Base-by-base conservation (phyloP, 2,888 invertebrate species). In the Tubulanus polymorphus region DNA sequence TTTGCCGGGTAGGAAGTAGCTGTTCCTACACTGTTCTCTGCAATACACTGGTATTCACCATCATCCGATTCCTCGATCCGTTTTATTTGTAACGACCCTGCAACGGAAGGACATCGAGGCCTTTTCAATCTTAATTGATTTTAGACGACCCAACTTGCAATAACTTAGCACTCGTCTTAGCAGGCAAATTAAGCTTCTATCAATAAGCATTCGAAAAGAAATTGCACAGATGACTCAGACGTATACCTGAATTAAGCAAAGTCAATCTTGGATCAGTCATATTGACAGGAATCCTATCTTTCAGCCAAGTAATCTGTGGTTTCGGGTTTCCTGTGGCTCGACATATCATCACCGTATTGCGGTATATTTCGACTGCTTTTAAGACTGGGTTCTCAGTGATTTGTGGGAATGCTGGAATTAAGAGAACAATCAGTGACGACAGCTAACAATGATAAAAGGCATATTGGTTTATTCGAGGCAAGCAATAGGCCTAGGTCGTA, bases 291-390 rank as follows among this genome's bases (percentile, higher is more conserved):
- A 79, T 66, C 78, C 88, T 88, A 82, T 96, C 92, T 79, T 93
- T 89, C 64, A 96, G 86, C 97, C 97, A 97, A 65, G 89, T 87
- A 70, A 96, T 89, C 69, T 84, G 85, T 15, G 83, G 85, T 30
- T 87, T 81, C 2, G 93, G 93, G 73, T 84, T 88, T 53, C 95
- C 96, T 45, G 85, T 85, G 35, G 93, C 95, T 61, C 88, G 86
- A 81, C 97, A 99, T 45, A 88, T 87, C 71, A 99, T 85, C 26
- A 91, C 86, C 15, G 94, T 90, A 47, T 88, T 91, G 80, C 93
- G 91, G 18, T 93, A 94, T 64, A 91, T 92, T 82, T 99, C 97
- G 51, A 96, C 94, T 53, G 94, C 95, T 83, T 93, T 91, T 56
- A 93, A 88, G 60, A 86, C 87, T 0, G 96, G 94, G 58, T 91